Conservation (phyloP, 2,113 vertebrate genomes). For the Syngnathus scovelli region DNA sequence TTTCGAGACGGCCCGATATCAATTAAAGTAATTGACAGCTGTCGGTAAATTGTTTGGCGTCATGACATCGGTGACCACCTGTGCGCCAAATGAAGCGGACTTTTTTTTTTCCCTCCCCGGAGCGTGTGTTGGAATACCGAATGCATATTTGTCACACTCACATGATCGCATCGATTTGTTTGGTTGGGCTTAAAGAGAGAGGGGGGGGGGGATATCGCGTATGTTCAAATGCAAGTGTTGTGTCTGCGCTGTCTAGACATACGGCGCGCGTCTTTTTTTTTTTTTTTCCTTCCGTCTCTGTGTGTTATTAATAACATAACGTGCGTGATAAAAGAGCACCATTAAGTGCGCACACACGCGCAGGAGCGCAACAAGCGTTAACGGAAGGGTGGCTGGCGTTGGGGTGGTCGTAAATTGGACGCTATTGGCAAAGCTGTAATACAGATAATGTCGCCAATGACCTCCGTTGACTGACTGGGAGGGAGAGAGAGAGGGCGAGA, state of each 20-base stretch:
- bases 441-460: slow-evolving; percentile 51
- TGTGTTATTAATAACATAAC: slow-evolving; percentile 33
- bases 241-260: slow-evolving; percentile 56
- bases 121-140: slow-evolving; percentile 46
- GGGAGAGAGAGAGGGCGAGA: no score
- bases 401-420: slow-evolving; percentile 38
- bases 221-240: slow-evolving; percentile 25
- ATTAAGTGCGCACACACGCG: slow-evolving; percentile 37
- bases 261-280: slow-evolving; percentile 11
- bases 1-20: neutral
- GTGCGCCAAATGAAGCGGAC: slow-evolving; percentile 3
- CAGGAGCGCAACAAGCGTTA: slow-evolving; percentile 48
- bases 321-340: slow-evolving; percentile 12
- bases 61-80: slow-evolving; percentile 4
- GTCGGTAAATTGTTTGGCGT: slow-evolving; percentile 1
- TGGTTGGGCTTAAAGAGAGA: neutral
- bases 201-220: no score
- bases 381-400: neutral
- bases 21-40: neutral
- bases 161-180: slow-evolving; percentile 56
- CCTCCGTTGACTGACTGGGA: slow-evolving; percentile 34
- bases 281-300: no score
- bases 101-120: neutral
- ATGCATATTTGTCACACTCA: slow-evolving; percentile 45
- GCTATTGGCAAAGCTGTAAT: slow-evolving; percentile 53